Conservation (phyloP, 2,113 vertebrate species). For the Misgurnus anguillicaudatus region DNA sequence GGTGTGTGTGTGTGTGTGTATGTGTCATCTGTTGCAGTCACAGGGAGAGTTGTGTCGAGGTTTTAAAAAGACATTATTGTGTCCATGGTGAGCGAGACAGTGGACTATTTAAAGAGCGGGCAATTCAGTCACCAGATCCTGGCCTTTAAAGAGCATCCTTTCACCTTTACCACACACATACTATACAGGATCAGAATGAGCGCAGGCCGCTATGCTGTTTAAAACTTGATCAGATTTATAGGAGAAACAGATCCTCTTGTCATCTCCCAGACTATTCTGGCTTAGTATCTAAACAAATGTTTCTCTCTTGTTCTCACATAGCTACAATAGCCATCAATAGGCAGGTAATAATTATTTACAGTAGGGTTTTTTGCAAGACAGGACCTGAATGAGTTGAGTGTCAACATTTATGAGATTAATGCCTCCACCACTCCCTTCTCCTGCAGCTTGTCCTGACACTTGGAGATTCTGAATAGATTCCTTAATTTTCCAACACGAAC, state of each 20-base stretch:
- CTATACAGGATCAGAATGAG: not conserved
- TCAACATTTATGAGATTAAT: constrained; percentile 5
- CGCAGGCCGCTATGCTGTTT: not conserved
- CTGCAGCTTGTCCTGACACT: not conserved
- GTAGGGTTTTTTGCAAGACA: constrained; percentile 26
- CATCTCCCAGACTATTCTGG: constrained; percentile 6
- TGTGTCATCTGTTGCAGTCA: constrained; percentile 14
- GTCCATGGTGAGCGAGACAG: not conserved
- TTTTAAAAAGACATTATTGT: constrained; percentile 5
- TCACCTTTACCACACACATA: constrained; percentile 23
- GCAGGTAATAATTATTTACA: constrained; percentile 27
- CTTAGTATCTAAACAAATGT: not conserved
- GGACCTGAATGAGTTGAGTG: constrained; percentile 1
- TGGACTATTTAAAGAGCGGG: constrained; percentile 3
- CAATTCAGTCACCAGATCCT: constrained; percentile 12
- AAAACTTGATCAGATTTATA: not conserved
- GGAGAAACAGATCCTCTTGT: not conserved
- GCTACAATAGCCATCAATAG: not conserved
- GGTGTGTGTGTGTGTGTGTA: not conserved
- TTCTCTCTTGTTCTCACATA: constrained; percentile 4
- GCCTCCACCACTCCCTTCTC: constrained; percentile 24
- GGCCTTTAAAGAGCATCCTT: constrained; percentile 29
- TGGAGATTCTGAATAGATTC: constrained; percentile 9
- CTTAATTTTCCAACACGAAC: not conserved
- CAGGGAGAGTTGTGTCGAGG: not conserved